Evolutionary conservation across 2,888 invertebrate genomes (phyloP), one percentile per base, ranked within the genome.

Genomic region (Choreutis nemorana): DNA sequence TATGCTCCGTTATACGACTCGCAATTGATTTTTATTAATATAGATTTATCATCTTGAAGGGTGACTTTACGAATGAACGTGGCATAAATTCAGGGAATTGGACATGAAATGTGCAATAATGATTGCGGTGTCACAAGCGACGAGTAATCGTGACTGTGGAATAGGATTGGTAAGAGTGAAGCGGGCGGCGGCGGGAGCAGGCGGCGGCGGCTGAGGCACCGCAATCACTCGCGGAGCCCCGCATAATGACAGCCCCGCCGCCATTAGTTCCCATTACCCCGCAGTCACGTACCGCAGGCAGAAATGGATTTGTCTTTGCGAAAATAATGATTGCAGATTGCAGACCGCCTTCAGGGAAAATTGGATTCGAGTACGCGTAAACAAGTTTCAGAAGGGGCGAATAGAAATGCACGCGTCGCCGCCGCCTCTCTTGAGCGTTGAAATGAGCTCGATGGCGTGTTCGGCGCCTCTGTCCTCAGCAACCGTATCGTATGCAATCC

Each of bases 221-320:
- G 50, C 53, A 46, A 43, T 45, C 42, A 40, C 41, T 35, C 38
- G 41, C 43, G 42, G 54, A 53, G 48, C 37, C 39, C 51, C 45
- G 45, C 46, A 57, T 75, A 78, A 78, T 78, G 70, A 70, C 72
- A 61, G 63, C 64, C 45, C 56, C 32, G 37, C 55, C 54, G 61
- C 66, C 61, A 77, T 78, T 77, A 77, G 53, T 61, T 59, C 71
- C 71, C 67, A 78, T 77, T 75, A 75, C 67, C 54, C 52, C 54
- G 45, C 65, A 67, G 73, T 73, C 78, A 78, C 77, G 77, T 78
- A 75, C 63, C 56, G 57, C 63, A 46, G 53, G 59, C 66, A 63
- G 68, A 70, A 75, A 75, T 73, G 73, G 78, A 78, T 75, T 75
- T 77, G 75, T 77, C 77, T 78, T 70, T 75, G 72, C 73, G 64